phyloP scores from a whole-genome alignment of 2,888 invertebrate species.

The Camptogramma bilineatum region DNA sequence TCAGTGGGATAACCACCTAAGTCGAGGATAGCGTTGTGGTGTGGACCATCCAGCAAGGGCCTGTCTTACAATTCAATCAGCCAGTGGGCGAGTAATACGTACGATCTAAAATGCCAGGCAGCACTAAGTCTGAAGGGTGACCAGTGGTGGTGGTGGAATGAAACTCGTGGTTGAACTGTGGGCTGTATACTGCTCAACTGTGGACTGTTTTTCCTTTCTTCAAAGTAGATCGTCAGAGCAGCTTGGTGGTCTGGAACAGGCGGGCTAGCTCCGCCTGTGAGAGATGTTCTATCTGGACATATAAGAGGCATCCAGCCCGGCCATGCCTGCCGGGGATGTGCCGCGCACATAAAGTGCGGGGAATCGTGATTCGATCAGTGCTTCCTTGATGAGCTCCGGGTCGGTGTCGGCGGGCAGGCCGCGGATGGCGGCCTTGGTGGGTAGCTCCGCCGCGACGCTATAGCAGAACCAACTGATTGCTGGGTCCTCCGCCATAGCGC shows the following conservation, averaged over 20 bases:
- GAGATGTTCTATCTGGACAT: conserved; percentile 10
- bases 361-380: conserved; percentile 5
- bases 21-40: no score
- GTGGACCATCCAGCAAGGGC: no score
- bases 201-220: no score
- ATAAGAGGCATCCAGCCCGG: conserved; percentile 7
- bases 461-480: conserved; percentile 39
- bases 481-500: conserved; percentile 11
- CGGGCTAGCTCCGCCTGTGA: neutral
- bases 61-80: no score
- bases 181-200: no score
- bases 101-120: no score
- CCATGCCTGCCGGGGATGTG: neutral
- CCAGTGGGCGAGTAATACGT: no score
- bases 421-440: neutral
- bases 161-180: no score
- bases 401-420: neutral
- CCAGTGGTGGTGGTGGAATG: no score
- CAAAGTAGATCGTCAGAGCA: no score
- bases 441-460: conserved; percentile 17
- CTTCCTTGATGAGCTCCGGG: conserved; percentile 9
- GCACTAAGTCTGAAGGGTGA: no score
- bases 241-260: neutral
- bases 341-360: neutral
- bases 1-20: no score